Evolutionary conservation across 2,888 invertebrate species (phyloP), one percentile per base, ranked within the genome.

Genomic region (Epirrhoe alternata): DNA sequence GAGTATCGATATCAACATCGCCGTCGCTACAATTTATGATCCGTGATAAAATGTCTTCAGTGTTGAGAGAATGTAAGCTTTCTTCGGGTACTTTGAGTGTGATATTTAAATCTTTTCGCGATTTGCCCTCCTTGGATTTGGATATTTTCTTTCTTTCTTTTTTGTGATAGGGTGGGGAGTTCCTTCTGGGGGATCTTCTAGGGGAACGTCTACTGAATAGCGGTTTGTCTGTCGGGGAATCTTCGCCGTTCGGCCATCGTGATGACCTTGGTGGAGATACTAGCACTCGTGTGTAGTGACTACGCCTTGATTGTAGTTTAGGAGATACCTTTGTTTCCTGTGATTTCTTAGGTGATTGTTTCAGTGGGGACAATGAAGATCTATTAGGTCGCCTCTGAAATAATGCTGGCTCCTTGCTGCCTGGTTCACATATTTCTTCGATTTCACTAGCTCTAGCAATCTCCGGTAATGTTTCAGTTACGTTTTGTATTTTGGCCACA

Each of bases 1-100:
- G 80, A 49, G 94, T 93, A 59, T 87, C 83, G 50, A 94, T 90
- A 68, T 94, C 92, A 61, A 94, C 91, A 69, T 93, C 93, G 63
- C 77, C 80, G 72, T 91, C 90, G 66, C 84, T 87, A 72, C 93
- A 93, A 66, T 86, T 86, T 47, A 93, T 88, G 50, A 93, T 92
- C 71, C 92, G 86, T 4, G 86, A 83, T 7, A 94, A 77, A 71
- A 94, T 92, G 75, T 92, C 90, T 72, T 87, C 83, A 2, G 91
- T 90, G 69, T 90, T 89, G 12, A 93, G 81, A 7, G 89, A 89
- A 70, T 82, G 77, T 61, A 93, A 75, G 60, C 87, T 89, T 77
- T 90, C 88, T 79, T 91, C 83, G 49, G 92, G 92, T 7, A 93
- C 92, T 66, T 90, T 90, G 6, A 93, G 78, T 1, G 92, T 92